Evolutionary conservation across 2,113 vertebrate species (phyloP), one percentile per base, ranked within the genome.

Genomic region (Lucifuga dentata): DNA sequence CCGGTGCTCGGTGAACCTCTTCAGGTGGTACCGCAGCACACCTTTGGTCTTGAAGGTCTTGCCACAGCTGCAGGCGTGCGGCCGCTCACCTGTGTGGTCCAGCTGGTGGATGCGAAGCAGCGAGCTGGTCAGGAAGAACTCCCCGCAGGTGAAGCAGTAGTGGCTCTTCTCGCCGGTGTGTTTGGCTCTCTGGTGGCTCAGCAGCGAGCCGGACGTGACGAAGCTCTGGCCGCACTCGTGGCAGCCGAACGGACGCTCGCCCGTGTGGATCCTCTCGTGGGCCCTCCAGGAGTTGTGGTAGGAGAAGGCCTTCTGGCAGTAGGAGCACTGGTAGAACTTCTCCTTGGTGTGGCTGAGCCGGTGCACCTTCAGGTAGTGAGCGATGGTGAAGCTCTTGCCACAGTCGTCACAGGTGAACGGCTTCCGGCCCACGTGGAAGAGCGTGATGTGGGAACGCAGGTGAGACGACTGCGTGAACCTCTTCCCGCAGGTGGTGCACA

Each of bases 261-360:
- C 86, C 0, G 86, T 89, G 84, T 89, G 88, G 45, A 85, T 88
- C 36, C 88, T 41, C 59, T 88, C 86, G 8, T 89, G 88, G 0
- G 88, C 85, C 38, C 72, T 75, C 79, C 86, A 87, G 1, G 88
- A 86, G 72, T 89, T 89, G 79, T 89, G 84, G 75, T 89, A 89
- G 2, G 85, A 88, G 77, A 89, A 89, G 79, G 81, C 32, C 69
- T 89, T 89, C 12, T 86, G 50, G 29, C 88, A 89, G 81, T 86
- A 85, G 0, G 81, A 81, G 72, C 86, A 88, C 51, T 83, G 76
- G 79, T 80, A 88, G 16, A 69, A 60, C 41, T 89, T 89, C 79
- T 89, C 88, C 62, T 89, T 89, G 63, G 88, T 89, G 80, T 89
- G 88, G 71, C 83, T 87, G 16, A 73, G 83, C 3, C 83, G 81